Conservation (phyloP, 2,888 invertebrate species). For the Malthinus seriepunctatus region DNA sequence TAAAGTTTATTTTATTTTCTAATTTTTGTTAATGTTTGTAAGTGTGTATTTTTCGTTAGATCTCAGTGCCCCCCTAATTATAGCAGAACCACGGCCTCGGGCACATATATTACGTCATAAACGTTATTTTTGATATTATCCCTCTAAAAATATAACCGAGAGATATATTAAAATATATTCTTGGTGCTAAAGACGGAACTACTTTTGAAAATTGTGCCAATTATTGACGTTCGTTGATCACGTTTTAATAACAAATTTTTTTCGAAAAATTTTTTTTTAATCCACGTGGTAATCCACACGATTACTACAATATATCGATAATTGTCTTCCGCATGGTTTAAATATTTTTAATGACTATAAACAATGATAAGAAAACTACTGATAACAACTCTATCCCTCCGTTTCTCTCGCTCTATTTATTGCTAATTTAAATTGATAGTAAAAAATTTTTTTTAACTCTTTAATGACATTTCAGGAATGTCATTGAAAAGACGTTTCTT, state of each 20-base stretch:
- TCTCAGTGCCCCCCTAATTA: slow-evolving; percentile 30
- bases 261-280: slow-evolving; percentile 15
- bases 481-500: slow-evolving; percentile 36
- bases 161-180: slow-evolving; percentile 38
- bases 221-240: slow-evolving; percentile 37
- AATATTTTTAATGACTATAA: slow-evolving; percentile 4
- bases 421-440: too few relatives aligned
- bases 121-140: slow-evolving; percentile 39
- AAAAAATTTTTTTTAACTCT: too few relatives aligned
- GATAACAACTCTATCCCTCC: not conserved
- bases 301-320: slow-evolving; percentile 2
- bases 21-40: slow-evolving; percentile 12
- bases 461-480: slow-evolving; percentile 36
- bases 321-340: slow-evolving; percentile 17
- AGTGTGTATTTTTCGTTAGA: slow-evolving; percentile 22
- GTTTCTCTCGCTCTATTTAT: too few relatives aligned
- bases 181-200: slow-evolving; percentile 38
- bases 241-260: slow-evolving; percentile 24
- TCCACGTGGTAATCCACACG: not conserved
- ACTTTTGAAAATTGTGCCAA: slow-evolving; percentile 38
- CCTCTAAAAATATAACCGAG: slow-evolving; percentile 37
- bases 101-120: slow-evolving; percentile 36
- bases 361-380: not conserved
- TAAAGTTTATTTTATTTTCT: slow-evolving; percentile 22
- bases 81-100: slow-evolving; percentile 30